phyloP scores from a whole-genome alignment of 1,140 invertebrate species.

The Drosophila parabipectinata region DNA sequence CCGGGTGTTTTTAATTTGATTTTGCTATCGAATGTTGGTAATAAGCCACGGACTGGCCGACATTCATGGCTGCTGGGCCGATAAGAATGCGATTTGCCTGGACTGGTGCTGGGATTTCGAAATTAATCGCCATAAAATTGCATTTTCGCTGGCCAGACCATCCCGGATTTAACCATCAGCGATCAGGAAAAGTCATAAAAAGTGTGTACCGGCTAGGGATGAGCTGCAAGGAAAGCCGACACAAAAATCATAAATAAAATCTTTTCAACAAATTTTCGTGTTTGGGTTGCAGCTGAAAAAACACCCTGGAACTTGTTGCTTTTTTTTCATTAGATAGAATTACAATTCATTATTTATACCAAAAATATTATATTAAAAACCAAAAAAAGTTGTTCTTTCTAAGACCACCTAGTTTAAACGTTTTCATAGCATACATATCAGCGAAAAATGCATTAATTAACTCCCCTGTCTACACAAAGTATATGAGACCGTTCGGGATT shows the following conservation, averaged over 20 bases:
- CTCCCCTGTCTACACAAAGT: background rate
- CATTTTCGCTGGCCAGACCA: slow-evolving; percentile 45
- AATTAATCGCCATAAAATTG: slow-evolving; percentile 82
- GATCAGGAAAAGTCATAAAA: slow-evolving; percentile 62
- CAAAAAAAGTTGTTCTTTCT: too few species aligned
- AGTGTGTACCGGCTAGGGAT: slow-evolving; percentile 27
- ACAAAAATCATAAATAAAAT: slow-evolving; percentile 74
- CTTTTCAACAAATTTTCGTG: background rate
- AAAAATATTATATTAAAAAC: too few species aligned
- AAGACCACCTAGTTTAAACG: too few species aligned
- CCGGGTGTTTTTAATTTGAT: slow-evolving; percentile 67
- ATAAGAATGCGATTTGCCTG: slow-evolving; percentile 60
- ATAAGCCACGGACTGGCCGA: slow-evolving; percentile 54
- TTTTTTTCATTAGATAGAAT: background rate
- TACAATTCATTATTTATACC: too few species aligned
- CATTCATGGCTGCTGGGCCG: slow-evolving; percentile 38
- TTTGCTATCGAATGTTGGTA: slow-evolving; percentile 60
- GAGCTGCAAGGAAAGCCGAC: slow-evolving; percentile 27
- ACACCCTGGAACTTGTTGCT: background rate
- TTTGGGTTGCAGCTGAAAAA: background rate
- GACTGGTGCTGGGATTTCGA: slow-evolving; percentile 61
- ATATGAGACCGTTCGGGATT: background rate
- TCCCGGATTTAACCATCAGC: slow-evolving; percentile 32
- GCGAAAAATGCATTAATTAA: background rate
- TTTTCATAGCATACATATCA: background rate